Conservation (phyloP, 1,140 invertebrate genomes). For the Triops longicaudatus region DNA sequence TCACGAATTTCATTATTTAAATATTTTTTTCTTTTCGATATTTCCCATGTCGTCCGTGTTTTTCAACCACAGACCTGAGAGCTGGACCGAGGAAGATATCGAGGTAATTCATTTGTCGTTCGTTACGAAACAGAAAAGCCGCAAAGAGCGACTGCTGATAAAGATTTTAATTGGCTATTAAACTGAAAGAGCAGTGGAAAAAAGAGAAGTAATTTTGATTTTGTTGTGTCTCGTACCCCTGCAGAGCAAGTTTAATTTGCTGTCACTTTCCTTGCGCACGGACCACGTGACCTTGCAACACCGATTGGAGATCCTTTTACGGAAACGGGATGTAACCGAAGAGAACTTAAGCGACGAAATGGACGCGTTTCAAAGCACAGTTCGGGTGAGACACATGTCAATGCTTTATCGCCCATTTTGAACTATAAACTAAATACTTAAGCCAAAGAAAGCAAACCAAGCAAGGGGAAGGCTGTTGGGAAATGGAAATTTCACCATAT, state of each 20-base stretch:
- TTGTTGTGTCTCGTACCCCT: conserved; percentile 24
- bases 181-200: background rate
- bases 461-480: too few relatives aligned
- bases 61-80: background rate
- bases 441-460: too few relatives aligned
- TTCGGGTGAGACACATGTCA: conserved; percentile 37
- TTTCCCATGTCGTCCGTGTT: too few relatives aligned
- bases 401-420: background rate
- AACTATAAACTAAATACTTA: too few relatives aligned
- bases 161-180: too few relatives aligned
- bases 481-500: too few relatives aligned
- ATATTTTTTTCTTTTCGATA: background rate
- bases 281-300: conserved; percentile 44
- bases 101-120: background rate
- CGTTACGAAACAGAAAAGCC: background rate
- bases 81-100: background rate
- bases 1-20: too few relatives aligned
- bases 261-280: conserved; percentile 47
- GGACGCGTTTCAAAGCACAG: conserved; percentile 37
- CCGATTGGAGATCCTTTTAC: conserved; percentile 43
- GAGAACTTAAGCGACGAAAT: conserved; percentile 44
- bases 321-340: conserved; percentile 46
- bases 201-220: background rate
- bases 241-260: conserved; percentile 43
- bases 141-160: background rate